phyloP scores from a whole-genome alignment of 2,797 vertebrate species.

The Holocentrus rufus region DNA sequence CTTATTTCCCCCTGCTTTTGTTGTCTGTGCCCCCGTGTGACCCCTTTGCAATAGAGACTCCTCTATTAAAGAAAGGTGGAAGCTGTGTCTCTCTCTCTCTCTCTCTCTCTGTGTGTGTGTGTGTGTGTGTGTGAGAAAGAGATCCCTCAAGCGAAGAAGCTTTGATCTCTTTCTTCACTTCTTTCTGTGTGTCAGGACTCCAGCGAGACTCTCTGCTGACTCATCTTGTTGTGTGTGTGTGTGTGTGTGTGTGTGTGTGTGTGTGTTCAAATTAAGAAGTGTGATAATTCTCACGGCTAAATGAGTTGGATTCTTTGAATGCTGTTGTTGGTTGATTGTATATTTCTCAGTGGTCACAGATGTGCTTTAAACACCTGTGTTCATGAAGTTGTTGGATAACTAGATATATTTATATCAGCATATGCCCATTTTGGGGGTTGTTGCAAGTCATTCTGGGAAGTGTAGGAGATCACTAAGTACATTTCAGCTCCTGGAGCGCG shows the following conservation, averaged over 20 bases:
- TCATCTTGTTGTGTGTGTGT: conserved; percentile 40
- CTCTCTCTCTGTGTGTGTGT: conserved; percentile 26
- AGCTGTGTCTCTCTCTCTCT: too few relatives aligned
- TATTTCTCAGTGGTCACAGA: neutral
- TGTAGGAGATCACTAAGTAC: too few relatives aligned
- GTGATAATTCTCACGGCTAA: conserved; percentile 26
- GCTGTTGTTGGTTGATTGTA: conserved; percentile 17
- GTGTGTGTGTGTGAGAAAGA: conserved; percentile 26
- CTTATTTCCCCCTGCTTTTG: conserved; percentile 74
- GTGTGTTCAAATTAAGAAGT: conserved; percentile 18
- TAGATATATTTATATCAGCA: too few relatives aligned
- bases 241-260: conserved; percentile 10
- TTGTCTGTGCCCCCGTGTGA: conserved; percentile 68
- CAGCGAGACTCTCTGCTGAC: conserved; percentile 54
- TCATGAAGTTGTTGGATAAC: neutral
- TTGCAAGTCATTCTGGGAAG: too few relatives aligned
- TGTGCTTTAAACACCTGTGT: neutral
- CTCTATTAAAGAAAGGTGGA: conserved; percentile 43
- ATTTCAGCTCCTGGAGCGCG: too few relatives aligned
- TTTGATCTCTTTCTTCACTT: conserved; percentile 65
- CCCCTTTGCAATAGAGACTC: conserved; percentile 51
- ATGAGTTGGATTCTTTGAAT: conserved; percentile 18
- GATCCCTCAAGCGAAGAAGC: conserved; percentile 59
- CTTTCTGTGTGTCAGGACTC: conserved; percentile 42
- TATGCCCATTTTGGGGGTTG: too few relatives aligned